phyloP scores from a whole-genome alignment of 2,797 vertebrate species.

The Oreochromis grahami region DNA sequence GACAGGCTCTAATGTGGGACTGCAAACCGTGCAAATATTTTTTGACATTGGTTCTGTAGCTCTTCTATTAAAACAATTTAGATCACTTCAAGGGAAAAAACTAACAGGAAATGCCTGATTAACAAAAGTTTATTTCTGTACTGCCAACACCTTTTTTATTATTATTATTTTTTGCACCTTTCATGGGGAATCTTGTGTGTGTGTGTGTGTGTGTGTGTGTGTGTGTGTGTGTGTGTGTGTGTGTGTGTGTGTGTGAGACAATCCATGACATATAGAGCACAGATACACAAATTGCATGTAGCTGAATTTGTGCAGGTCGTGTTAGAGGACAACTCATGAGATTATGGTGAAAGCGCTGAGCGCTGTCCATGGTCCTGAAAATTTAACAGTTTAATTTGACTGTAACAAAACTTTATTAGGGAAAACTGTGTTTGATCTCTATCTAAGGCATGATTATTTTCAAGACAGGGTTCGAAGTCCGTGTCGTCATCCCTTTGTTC shows the following conservation, averaged over 20 bases:
- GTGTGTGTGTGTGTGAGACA: not conserved
- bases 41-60: not conserved
- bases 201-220: accelerated
- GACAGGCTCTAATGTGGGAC: not conserved
- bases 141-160: accelerated
- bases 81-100: not conserved
- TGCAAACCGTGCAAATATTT: not conserved
- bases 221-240: accelerated
- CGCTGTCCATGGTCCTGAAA: not conserved
- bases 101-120: not conserved
- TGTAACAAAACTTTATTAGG: not conserved
- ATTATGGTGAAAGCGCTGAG: not conserved
- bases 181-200: not conserved
- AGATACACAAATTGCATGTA: not conserved
- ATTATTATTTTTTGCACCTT: not conserved
- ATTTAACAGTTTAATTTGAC: not conserved
- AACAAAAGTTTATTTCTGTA: not conserved
- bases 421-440: not conserved
- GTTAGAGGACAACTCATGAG: not conserved
- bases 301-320: not conserved
- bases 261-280: not conserved
- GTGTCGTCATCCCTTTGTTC: not conserved
- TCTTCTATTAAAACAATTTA: not conserved
- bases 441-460: not conserved
- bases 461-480: not conserved